Base-by-base conservation (phyloP, 92 coral and sea anemone genomes). In the Chrysogorgia sp. region DNA sequence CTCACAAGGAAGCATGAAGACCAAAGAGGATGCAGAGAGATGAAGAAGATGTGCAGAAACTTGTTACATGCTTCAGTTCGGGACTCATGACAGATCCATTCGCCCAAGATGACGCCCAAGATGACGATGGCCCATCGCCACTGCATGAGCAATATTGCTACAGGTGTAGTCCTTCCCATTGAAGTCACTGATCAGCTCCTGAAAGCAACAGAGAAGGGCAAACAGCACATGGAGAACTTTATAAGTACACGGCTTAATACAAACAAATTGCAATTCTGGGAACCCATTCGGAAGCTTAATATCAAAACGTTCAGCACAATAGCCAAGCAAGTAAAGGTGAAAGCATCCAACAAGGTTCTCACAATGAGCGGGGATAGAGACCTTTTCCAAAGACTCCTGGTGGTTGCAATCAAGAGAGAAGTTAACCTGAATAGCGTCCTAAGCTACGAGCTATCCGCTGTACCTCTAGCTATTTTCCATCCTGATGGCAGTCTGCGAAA, bases 401-500 rank as follows among this genome's bases (percentile, higher is more conserved):
- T 77, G 13, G 82, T 40, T 40, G 82, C 74, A 23, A 77, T 37
- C 34, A 9, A 53, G 53, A 74, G 43, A 67, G 34, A 55, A 35
- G 22, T 76, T 14, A 29, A 60, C 34, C 35, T 76, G 31, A 76
- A n/a, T 30, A 77, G 64, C 41, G 86, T 86, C 41, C 77, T 86
- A 43, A 43, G 76, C n/a, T n/a, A n/a, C n/a, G n/a, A n/a, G n/a
- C n/a, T n/a, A n/a, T n/a, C n/a, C n/a, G n/a, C n/a, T n/a, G 53
- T 86, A 82, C 85, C 87, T 13, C 45, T 87, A 47, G 66, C 90
- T 23, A 86, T 86, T 67, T 84, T 62, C 31, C 87, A 82, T 75
- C 85, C 90, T 19, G 90, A 87, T 78, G 87, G 90, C 40, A 87
- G 71, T 33, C 86, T 87, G 25, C 48, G 81, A 40, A 86, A 87